Base-by-base conservation (phyloP, 2,888 invertebrate genomes). In the Ferdinandea cuprea region DNA sequence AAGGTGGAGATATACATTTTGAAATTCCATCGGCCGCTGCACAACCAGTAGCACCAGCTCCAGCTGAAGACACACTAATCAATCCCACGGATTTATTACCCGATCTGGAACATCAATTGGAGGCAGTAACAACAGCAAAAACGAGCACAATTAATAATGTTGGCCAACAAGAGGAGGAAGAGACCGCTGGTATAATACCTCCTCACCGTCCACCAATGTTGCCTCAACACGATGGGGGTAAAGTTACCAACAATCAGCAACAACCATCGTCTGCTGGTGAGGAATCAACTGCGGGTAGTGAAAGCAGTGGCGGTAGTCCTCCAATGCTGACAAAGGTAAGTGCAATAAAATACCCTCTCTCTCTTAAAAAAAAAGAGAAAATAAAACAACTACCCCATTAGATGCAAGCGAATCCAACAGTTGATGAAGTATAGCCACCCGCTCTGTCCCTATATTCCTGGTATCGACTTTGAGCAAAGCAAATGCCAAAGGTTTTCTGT, bases 61-160 rank as follows among this genome's bases (percentile, higher is more conserved):
- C 86, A 5, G 44, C 71, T n/a, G 74, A 76, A 13, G 83, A 69
- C 5, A 69, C 85, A 21, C 68, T 79, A 37, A 80, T 84, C 63
- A 85, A 84, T 77, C 85, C 86, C 32, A 77, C 85, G 15, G 87
- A 86, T 48, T 87, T 85, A 52, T 80, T 89, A 46, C 89, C 90
- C 3, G 90, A 89, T 48, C 78, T 90, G 46, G 90, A 89, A 72
- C 87, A 89, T 8, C 90, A 90, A 59, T 74, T 90, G 63, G 89
- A 89, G 77, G 87, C 88, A 54, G 89, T 88, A 42, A 88, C 89
- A 8, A 88, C 88, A 5, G 52, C 88, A 35, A 87, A 88, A 72
- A 86, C 87, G 0, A 87, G 86, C 58, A 85, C 86, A 30, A 71
- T 83, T 48, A 83, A 68, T 68, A 83, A 73, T 48, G 63, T 35